A percentile compares a stretch with the other conserved stretches of the same genome.
These are phyloP conservation scores for Dynastes maya DNA, from an alignment of 2,888 invertebrate genomes.

Conservation along the genomic window DNA sequence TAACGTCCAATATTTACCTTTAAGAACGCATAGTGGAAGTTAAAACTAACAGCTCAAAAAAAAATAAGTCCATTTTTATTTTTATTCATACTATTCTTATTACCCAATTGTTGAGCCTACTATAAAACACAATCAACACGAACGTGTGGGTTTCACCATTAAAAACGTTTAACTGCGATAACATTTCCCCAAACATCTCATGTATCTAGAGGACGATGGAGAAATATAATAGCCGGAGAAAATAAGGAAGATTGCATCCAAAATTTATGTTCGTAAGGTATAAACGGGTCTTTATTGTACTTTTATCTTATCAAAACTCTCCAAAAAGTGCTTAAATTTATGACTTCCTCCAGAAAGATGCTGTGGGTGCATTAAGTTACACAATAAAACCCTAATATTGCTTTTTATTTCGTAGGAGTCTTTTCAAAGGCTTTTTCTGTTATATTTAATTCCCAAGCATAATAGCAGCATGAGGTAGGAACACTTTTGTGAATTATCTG, in stretches of 20 bases:
- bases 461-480: no score
- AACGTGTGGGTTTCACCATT: not conserved
- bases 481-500: no score
- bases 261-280: conserved; percentile 12
- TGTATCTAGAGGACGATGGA: not conserved
- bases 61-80: no score
- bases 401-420: no score
- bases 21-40: no score
- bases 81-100: no score
- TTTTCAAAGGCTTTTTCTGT: not conserved
- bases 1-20: no score
- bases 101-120: no score
- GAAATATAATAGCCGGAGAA: conserved; percentile 9
- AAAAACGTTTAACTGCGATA: not conserved
- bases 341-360: not conserved
- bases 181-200: not conserved
- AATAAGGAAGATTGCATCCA: conserved; percentile 3
- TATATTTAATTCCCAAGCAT: not conserved
- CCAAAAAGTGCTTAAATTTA: not conserved
- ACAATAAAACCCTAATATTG: not conserved
- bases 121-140: no score
- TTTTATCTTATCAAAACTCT: conserved; percentile 20
- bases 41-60: no score
- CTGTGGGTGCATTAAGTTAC: conserved; percentile 3
- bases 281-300: conserved; percentile 1